Evolutionary conservation across 2,888 invertebrate species (phyloP).

Genomic region (Apantesis nais): DNA sequence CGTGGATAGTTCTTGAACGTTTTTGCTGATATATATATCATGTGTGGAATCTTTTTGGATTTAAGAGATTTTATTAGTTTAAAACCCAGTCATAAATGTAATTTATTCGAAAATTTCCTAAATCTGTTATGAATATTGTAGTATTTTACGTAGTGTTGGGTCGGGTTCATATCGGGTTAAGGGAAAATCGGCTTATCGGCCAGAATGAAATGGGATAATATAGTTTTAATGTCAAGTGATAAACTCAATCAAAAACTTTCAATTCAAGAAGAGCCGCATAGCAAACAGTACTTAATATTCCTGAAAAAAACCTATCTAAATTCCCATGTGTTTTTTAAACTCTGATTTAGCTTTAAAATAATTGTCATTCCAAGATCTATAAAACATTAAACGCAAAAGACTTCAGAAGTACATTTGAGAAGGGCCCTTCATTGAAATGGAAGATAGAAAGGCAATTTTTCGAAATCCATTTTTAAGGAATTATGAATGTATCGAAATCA

Average conservation of each 20-base stretch:
- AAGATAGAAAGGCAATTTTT: too few relatives aligned
- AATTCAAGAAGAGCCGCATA: too few relatives aligned
- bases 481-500: too few relatives aligned
- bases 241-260: not conserved
- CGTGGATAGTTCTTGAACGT: conserved; percentile 19
- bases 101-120: conserved; percentile 6
- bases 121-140: conserved; percentile 6
- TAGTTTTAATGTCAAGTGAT: too few relatives aligned
- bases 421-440: not conserved
- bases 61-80: not conserved
- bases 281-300: too few relatives aligned
- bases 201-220: too few relatives aligned
- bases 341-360: too few relatives aligned
- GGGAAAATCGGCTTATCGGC: not conserved
- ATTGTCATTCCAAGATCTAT: not conserved
- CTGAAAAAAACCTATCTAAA: too few relatives aligned
- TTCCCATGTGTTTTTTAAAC: too few relatives aligned
- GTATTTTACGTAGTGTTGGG: not conserved
- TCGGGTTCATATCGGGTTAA: not conserved
- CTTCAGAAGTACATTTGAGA: not conserved
- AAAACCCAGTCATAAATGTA: conserved; percentile 7
- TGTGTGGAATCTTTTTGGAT: not conserved
- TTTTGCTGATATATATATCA: not conserved
- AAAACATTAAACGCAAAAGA: not conserved
- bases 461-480: too few relatives aligned